Conservation (phyloP, 2,888 invertebrate species). For the Hirtodrosophila confusa region DNA sequence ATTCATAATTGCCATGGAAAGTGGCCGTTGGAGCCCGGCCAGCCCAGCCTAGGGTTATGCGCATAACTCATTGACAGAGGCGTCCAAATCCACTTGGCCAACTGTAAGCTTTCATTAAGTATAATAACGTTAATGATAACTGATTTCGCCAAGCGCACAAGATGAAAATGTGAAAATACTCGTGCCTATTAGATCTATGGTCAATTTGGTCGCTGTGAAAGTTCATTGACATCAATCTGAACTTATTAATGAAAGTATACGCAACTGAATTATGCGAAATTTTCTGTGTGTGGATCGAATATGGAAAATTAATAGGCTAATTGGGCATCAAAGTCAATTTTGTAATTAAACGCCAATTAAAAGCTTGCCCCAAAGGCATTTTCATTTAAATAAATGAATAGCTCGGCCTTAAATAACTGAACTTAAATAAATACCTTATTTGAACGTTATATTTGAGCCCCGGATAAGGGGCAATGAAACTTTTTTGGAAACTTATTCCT, state of each 20-base stretch:
- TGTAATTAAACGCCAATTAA: too few relatives aligned
- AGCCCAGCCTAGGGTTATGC: neutral
- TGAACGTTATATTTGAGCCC: too few relatives aligned
- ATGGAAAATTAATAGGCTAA: neutral
- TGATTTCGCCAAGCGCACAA: neutral
- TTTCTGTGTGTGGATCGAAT: neutral
- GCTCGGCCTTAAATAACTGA: too few relatives aligned
- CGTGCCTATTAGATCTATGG: neutral
- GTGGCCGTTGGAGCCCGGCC: conserved; percentile 14
- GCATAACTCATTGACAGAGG: conserved; percentile 20
- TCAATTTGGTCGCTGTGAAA: neutral
- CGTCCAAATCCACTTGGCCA: neutral
- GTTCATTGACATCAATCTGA: conserved; percentile 13
- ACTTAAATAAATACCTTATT: too few relatives aligned
- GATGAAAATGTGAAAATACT: neutral
- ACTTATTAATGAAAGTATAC: neutral
- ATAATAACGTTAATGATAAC: conserved; percentile 1
- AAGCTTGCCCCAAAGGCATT: too few relatives aligned
- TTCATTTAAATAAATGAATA: too few relatives aligned
- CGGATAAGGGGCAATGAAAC: too few relatives aligned
- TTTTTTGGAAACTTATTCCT: too few relatives aligned
- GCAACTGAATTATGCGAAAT: neutral
- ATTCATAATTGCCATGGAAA: conserved; percentile 23
- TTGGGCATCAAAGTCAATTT: conserved; percentile 1
- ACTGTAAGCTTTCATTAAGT: neutral